phyloP scores from a whole-genome alignment of 2,888 invertebrate genomes.

The Spisula solida region DNA sequence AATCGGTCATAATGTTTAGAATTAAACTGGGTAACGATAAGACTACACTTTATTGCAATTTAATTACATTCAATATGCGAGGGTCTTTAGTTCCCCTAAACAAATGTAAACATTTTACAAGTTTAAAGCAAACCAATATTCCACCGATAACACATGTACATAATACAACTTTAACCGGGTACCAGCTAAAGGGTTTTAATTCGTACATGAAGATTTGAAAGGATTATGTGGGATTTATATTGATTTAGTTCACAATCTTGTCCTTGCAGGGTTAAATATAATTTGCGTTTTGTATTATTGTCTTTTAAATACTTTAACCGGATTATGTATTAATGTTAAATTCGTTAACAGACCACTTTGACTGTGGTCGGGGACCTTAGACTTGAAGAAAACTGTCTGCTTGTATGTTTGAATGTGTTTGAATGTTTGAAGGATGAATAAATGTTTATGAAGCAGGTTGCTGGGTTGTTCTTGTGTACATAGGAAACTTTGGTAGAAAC shows the following conservation, averaged over 20 bases:
- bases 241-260: not conserved
- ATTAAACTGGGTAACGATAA: slow-evolving; percentile 37
- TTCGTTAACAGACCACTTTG: not conserved
- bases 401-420: too few relatives aligned
- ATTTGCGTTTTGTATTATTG: not conserved
- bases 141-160: slow-evolving; percentile 39
- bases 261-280: not conserved
- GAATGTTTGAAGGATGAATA: too few relatives aligned
- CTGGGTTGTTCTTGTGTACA: too few relatives aligned
- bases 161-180: not conserved
- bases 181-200: slow-evolving; percentile 28
- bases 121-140: slow-evolving; percentile 38
- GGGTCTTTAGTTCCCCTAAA: slow-evolving; percentile 23
- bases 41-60: slow-evolving; percentile 39
- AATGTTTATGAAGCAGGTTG: too few relatives aligned
- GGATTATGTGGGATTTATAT: slow-evolving; percentile 18
- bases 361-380: too few relatives aligned
- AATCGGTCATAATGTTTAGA: slow-evolving; percentile 2
- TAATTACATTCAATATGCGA: slow-evolving; percentile 44
- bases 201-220: slow-evolving; percentile 28
- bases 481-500: too few relatives aligned
- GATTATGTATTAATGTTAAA: not conserved
- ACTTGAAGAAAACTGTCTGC: too few relatives aligned
- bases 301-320: not conserved
- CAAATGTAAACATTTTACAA: slow-evolving; percentile 42